Conservation (phyloP, 2,113 vertebrate genomes). For the Pycnonotus jocosus region DNA sequence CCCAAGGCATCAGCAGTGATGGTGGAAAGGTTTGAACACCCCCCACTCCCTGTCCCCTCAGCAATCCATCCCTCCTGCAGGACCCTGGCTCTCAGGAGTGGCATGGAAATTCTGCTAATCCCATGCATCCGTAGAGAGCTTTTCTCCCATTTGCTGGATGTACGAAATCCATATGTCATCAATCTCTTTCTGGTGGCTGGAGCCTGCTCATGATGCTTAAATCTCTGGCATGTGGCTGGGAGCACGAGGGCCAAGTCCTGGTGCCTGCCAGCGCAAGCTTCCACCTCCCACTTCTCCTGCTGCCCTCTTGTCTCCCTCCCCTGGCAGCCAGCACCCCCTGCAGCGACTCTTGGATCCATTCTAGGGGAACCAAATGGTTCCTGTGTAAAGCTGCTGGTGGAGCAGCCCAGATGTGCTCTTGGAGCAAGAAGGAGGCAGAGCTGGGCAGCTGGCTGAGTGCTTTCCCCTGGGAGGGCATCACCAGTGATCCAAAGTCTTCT, state of each 20-base stretch:
- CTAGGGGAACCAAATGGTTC: not conserved
- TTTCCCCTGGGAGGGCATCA: not conserved
- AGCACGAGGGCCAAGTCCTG: not conserved
- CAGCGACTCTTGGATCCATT: not conserved
- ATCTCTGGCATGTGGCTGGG: slow-evolving; percentile 33
- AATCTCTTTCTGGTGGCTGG: slow-evolving; percentile 4
- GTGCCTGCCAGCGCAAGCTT: not conserved
- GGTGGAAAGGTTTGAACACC: not conserved
- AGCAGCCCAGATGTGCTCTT: not conserved
- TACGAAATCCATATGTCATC: slow-evolving; percentile 53
- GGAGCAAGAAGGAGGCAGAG: not conserved
- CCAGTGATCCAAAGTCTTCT: not conserved
- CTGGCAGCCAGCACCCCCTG: not conserved
- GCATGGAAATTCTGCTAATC: not conserved
- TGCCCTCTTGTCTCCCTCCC: not conserved
- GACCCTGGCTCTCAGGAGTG: not conserved
- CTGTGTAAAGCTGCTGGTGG: not conserved
- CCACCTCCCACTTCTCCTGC: not conserved
- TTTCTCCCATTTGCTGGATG: slow-evolving; percentile 26
- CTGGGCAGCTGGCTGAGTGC: not conserved
- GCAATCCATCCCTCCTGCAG: not conserved
- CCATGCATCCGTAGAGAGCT: not conserved
- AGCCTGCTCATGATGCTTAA: slow-evolving; percentile 32
- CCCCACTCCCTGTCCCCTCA: accelerated
- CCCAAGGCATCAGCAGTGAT: not conserved